A percentile compares a stretch with the other conserved stretches of the same genome.
Conservation (phyloP, 2,888 invertebrate genomes). For the Cerastis rubricosa region DNA sequence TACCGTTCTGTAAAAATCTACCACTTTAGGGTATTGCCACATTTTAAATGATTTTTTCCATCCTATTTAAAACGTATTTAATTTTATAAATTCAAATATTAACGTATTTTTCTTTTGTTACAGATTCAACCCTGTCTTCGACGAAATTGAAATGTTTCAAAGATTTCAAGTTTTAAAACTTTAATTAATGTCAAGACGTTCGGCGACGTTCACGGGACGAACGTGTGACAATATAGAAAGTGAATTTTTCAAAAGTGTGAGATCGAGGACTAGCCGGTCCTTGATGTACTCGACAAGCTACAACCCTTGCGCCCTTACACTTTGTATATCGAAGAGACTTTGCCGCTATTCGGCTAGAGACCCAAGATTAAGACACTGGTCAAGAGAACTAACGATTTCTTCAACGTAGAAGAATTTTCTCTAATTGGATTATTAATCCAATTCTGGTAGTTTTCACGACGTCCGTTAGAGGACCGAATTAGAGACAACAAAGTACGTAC, state of each 20-base stretch:
- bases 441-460: conserved; percentile 77
- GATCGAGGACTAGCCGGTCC: conserved; percentile 90
- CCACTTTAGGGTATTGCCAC: background rate
- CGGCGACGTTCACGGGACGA: conserved; percentile 78
- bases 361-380: conserved; percentile 91
- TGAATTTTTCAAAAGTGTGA: conserved; percentile 85
- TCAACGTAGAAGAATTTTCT: conserved; percentile 81
- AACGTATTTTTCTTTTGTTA: conserved; percentile 78
- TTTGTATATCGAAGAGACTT: conserved; percentile 87
- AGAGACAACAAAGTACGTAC: conserved; percentile 76
- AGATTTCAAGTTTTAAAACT: conserved; percentile 79
- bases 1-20: background rate
- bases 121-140: conserved; percentile 78
- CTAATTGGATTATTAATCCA: conserved; percentile 80
- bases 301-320: conserved; percentile 88
- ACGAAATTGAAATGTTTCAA: conserved; percentile 84
- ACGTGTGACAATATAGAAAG: conserved; percentile 83
- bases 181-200: conserved; percentile 88
- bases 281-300: conserved; percentile 90
- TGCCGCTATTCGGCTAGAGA: conserved; percentile 90
- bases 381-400: conserved; percentile 84
- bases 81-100: background rate
- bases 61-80: no score
- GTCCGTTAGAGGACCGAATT: conserved; percentile 78
- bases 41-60: background rate